phyloP scores from a whole-genome alignment of 2,113 vertebrate genomes.

The Sorex araneus region DNA sequence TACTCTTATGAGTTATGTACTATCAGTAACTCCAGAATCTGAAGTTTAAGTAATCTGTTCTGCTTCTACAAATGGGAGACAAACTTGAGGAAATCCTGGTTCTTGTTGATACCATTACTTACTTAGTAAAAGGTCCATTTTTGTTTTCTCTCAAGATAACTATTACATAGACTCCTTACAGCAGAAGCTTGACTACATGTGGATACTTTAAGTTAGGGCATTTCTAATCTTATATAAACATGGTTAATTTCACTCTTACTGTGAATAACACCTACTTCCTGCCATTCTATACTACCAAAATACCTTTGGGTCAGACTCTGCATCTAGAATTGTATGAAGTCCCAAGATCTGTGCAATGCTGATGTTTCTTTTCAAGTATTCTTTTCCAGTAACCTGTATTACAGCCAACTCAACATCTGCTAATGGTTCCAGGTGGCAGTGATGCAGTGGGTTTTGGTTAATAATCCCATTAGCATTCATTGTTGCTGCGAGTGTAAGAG shows the following conservation, averaged over 20 bases:
- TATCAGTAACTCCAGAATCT: background rate
- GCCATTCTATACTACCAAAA: slow-evolving; percentile 50
- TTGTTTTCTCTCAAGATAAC: slow-evolving; percentile 21
- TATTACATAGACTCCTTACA: background rate
- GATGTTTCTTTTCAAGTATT: background rate
- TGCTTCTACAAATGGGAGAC: background rate
- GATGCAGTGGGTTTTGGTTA: slow-evolving; percentile 73
- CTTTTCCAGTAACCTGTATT: background rate
- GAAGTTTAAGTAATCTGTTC: background rate
- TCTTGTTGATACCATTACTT: background rate
- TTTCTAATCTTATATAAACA: slow-evolving; percentile 39
- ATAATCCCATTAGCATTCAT: slow-evolving; percentile 68
- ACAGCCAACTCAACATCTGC: slow-evolving; percentile 48
- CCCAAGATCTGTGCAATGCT: slow-evolving; percentile 66
- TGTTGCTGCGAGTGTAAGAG: slow-evolving; percentile 35
- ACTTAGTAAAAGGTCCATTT: background rate
- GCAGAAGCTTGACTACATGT: background rate
- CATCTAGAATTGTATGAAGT: slow-evolving; percentile 39
- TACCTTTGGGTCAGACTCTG: background rate
- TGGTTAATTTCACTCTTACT: background rate
- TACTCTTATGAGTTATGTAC: background rate
- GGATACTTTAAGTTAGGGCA: background rate
- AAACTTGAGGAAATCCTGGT: background rate
- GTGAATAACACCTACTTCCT: slow-evolving; percentile 48
- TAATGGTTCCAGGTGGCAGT: slow-evolving; percentile 69